Evolutionary conservation across 2,113 vertebrate genomes (phyloP).

Genomic region (Saguinus imperator): DNA sequence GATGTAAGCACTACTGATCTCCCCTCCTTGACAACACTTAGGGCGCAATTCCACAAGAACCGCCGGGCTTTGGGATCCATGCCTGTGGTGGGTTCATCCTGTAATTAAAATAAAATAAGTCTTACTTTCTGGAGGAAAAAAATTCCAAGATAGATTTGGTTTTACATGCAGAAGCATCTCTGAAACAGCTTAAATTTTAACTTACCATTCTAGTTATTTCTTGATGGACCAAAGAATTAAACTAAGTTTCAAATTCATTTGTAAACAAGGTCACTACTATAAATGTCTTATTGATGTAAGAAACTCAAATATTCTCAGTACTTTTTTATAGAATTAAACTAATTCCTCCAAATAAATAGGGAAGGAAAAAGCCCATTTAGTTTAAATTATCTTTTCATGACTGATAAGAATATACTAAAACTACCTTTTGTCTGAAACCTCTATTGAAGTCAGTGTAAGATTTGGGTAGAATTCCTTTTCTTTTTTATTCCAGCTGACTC

Average conservation of each 20-base stretch:
- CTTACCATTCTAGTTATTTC: neutral
- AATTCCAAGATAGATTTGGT: neutral
- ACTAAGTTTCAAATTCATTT: neutral
- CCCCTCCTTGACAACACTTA: slow-evolving; percentile 95
- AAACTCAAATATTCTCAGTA: neutral
- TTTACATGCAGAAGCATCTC: neutral
- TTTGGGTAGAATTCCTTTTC: neutral
- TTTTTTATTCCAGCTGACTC: neutral
- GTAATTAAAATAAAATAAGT: slow-evolving; percentile 23
- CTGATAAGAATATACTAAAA: slow-evolving; percentile 34
- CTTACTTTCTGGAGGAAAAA: neutral
- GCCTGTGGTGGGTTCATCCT: slow-evolving; percentile 99
- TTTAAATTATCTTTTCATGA: slow-evolving; percentile 33
- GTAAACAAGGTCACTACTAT: neutral
- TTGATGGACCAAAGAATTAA: slow-evolving; percentile 6
- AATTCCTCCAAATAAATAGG: slow-evolving; percentile 25
- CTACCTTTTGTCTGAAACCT: neutral
- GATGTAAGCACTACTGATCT: slow-evolving; percentile 97
- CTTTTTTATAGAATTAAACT: neutral
- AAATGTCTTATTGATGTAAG: neutral
- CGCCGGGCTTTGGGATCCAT: slow-evolving; percentile 98
- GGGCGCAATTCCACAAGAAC: slow-evolving; percentile 96
- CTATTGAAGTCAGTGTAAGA: slow-evolving; percentile 5
- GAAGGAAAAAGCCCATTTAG: neutral
- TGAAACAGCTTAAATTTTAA: neutral